Percentiles rank a stretch among this genome's conserved stretches.
phyloP scores from a whole-genome alignment of 2,888 invertebrate species.

The Amaurobius ferox region DNA sequence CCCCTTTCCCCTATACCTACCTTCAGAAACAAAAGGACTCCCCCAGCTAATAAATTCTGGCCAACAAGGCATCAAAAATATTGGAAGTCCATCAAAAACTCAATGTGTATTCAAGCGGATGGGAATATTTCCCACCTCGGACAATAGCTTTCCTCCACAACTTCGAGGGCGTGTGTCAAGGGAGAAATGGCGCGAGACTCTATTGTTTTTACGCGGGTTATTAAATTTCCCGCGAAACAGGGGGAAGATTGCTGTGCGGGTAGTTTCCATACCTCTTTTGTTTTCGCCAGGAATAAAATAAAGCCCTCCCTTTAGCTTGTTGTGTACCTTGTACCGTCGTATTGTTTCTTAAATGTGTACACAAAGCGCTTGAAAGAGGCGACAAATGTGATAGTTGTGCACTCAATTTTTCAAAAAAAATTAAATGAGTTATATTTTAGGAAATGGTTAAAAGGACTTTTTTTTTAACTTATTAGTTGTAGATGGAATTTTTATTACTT shows the following conservation, averaged over 20 bases:
- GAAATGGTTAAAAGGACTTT: no score
- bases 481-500: no score
- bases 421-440: no score
- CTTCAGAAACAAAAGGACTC: not conserved
- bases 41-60: not conserved
- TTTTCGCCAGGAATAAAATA: not conserved
- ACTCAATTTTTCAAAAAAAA: no score
- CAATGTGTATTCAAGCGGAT: not conserved
- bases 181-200: conserved; percentile 48
- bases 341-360: not conserved
- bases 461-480: no score
- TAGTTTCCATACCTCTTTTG: not conserved
- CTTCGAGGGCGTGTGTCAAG: not conserved
- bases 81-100: conserved; percentile 45
- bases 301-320: not conserved
- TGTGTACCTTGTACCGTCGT: not conserved
- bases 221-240: conserved; percentile 56
- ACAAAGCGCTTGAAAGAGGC: no score
- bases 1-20: not conserved
- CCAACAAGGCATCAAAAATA: not conserved
- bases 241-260: not conserved
- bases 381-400: no score
- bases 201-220: conserved; percentile 63
- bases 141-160: not conserved
- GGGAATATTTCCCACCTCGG: not conserved